phyloP scores from a whole-genome alignment of 2,113 vertebrate species.

The Empidonax traillii region DNA sequence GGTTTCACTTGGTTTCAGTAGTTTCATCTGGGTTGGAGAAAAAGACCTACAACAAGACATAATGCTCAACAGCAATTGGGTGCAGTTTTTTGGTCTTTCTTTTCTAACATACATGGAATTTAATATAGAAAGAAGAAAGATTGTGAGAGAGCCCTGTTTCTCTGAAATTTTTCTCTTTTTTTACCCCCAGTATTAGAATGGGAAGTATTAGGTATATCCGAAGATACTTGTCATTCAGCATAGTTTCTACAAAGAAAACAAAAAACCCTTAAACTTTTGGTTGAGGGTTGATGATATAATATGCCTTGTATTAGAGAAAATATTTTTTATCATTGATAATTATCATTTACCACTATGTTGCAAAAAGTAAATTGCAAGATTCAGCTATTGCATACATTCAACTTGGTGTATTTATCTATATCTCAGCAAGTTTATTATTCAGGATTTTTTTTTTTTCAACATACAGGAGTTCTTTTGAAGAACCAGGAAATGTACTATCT shows the following conservation, averaged over 20 bases:
- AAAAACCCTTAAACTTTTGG: not conserved
- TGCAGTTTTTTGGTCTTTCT: accelerated
- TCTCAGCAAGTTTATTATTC: not conserved
- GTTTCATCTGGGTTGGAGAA: not conserved
- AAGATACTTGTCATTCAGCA: not conserved
- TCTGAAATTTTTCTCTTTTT: not conserved
- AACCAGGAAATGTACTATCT: not conserved
- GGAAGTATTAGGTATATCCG: not conserved
- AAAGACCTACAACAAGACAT: not conserved
- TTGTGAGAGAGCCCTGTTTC: not conserved
- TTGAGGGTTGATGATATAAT: not conserved
- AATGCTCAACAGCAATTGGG: not conserved
- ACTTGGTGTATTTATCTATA: not conserved
- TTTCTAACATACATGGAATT: not conserved
- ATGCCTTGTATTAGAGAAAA: not conserved
- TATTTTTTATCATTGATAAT: not conserved
- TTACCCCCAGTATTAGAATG: not conserved
- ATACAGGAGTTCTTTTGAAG: not conserved
- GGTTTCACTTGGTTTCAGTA: not conserved
- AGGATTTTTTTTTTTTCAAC: not conserved
- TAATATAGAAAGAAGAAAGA: not conserved
- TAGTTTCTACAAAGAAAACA: not conserved
- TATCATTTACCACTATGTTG: not conserved
- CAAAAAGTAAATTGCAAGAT: not conserved
- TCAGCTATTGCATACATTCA: not conserved